Evolutionary conservation across 1,140 invertebrate genomes (phyloP), one percentile per base, ranked within the genome.

Genomic region (Meloidogyne hapla): DNA sequence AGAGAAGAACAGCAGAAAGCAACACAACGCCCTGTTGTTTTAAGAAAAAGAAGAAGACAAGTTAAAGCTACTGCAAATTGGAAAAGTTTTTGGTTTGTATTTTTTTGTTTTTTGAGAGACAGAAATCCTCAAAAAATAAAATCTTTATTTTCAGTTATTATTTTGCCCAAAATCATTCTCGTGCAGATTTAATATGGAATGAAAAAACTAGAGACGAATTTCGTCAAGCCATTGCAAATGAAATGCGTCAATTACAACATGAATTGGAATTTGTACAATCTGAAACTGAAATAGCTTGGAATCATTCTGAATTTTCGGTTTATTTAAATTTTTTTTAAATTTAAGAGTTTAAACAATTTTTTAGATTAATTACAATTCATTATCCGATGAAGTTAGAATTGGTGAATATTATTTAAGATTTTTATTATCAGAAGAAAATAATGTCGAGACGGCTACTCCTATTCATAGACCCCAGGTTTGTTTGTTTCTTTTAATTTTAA

Each of bases 161-260:
- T 87, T 99, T 99, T 88, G 92, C 91, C 86, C 91, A 92, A 87
- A 95, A 99, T 89, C 96, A 99, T 88, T 91, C 93, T 38, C 90
- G 95, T 87, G 94, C 96, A 6, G 96, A 99, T 89, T 90, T 99
- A 9, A 96, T 99, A 83, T 99, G 96, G 96, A 99, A 99, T 89
- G 94, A 95, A 85, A 96, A 95, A 88, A 93, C 93, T 86, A 76
- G 68, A 66, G 73, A 82, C 15, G 65, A 67, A 61, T 82, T 83
- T 74, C 79, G 93, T 77, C 92, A 93, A 85, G 92, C 93, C 1
- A 89, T 99, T 64, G 94, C 98, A 86, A 94, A 93, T 88, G 97
- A 99, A 89, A 91, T 98, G 45, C 90, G 94, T 69, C 91, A 92
- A 26, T 96, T 99, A 88, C 91, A 91, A 0, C 91, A 92, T 4